phyloP scores from a whole-genome alignment of 2,113 vertebrate genomes.

The Poeciliopsis retropinna region DNA sequence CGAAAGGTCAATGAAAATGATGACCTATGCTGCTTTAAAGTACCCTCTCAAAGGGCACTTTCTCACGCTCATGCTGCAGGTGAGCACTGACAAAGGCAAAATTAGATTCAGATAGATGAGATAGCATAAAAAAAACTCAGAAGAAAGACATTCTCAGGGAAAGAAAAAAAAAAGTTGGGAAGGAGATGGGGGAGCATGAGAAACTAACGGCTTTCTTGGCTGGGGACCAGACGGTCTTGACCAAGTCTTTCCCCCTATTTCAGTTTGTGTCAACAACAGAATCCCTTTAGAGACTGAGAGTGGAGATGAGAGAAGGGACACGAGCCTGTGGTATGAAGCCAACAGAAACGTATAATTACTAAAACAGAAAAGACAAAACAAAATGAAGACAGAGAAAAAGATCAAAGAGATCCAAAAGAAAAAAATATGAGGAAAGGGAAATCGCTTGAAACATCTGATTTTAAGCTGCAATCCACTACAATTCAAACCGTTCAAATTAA shows the following conservation, averaged over 20 bases:
- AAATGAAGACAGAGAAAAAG: background rate
- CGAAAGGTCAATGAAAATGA: constrained; percentile 49
- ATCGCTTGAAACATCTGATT: background rate
- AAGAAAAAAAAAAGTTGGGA: background rate
- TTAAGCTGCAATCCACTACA: background rate
- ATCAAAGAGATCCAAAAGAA: constrained; percentile 14
- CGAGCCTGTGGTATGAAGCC: constrained; percentile 32
- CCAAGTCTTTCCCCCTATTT: constrained; percentile 29
- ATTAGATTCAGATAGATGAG: constrained; percentile 44
- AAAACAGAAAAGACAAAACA: background rate
- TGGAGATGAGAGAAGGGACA: constrained; percentile 34
- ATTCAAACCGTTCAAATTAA: background rate
- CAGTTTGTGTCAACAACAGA: constrained; percentile 50
- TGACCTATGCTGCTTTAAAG: constrained; percentile 44
- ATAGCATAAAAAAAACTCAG: constrained; percentile 17
- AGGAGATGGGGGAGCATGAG: constrained; percentile 38
- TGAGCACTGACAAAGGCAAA: constrained; percentile 42
- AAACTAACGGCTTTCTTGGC: constrained; percentile 51
- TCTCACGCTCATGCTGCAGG: constrained; percentile 65
- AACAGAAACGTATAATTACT: constrained; percentile 1
- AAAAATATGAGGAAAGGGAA: background rate
- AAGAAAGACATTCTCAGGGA: constrained; percentile 33
- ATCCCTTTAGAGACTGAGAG: constrained; percentile 47
- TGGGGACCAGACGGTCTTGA: constrained; percentile 50
- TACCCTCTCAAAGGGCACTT: constrained; percentile 62